Conservation (phyloP, 2,797 vertebrate genomes). For the Odontamblyopus rebecca region DNA sequence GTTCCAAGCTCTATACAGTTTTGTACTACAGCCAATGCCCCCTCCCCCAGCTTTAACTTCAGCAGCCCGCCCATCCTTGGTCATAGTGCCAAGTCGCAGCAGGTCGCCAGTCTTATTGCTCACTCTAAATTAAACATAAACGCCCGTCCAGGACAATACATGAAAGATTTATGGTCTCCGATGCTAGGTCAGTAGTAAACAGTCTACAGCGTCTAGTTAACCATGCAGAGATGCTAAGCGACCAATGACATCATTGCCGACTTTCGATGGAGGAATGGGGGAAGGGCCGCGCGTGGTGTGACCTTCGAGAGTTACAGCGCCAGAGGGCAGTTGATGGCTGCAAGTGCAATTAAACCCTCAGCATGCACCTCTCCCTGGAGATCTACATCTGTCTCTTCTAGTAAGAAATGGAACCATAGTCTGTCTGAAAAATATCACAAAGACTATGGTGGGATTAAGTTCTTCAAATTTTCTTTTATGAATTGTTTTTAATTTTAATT, state of each 20-base stretch:
- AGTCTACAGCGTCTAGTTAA: conserved; percentile 45
- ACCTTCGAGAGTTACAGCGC: conserved; percentile 68
- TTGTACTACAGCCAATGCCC: conserved; percentile 22
- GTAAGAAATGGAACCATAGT: conserved; percentile 50
- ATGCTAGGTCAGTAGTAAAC: conserved; percentile 51
- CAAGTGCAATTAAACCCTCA: conserved; percentile 32
- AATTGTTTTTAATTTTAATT: not conserved
- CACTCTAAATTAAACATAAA: conserved; percentile 67
- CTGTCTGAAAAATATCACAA: conserved; percentile 20
- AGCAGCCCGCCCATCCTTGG: conserved; percentile 12
- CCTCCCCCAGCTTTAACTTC: conserved; percentile 26
- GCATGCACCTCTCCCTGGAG: conserved; percentile 45
- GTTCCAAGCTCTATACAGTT: not conserved
- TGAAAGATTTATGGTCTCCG: conserved; percentile 72
- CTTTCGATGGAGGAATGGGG: conserved; percentile 22
- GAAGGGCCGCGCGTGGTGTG: conserved; percentile 47
- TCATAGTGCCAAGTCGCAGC: conserved; percentile 11
- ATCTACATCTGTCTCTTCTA: conserved; percentile 56
- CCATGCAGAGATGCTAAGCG: conserved; percentile 48
- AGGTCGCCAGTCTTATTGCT: conserved; percentile 7
- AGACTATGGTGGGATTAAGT: not conserved
- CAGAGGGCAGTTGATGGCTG: conserved; percentile 36
- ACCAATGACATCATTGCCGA: conserved; percentile 32
- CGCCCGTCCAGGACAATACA: conserved; percentile 42
- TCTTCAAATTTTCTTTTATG: not conserved